Percentiles rank a stretch among this genome's conserved stretches.
phyloP scores from a whole-genome alignment of 1,140 invertebrate genomes.

The Periplaneta americana region DNA sequence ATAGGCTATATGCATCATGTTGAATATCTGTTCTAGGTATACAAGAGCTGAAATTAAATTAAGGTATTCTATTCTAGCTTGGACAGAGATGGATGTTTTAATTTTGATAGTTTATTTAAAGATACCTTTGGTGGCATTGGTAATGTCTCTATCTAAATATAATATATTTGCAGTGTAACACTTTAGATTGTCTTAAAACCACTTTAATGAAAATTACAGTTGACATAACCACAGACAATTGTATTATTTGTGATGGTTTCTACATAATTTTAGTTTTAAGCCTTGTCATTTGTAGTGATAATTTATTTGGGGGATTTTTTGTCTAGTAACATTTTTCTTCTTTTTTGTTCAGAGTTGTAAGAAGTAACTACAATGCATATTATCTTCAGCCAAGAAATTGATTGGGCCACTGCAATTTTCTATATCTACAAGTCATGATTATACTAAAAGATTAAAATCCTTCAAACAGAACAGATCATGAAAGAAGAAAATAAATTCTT shows the following conservation, averaged over 20 bases:
- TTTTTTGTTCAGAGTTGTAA: too few species aligned
- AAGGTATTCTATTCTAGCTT: background rate
- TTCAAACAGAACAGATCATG: background rate
- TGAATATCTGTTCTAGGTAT: too few species aligned
- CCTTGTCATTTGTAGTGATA: background rate
- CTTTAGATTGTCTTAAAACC: constrained; percentile 11
- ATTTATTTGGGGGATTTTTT: background rate
- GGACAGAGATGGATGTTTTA: background rate
- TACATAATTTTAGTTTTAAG: background rate
- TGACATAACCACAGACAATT: constrained; percentile 7
- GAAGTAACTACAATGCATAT: background rate
- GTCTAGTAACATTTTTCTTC: background rate
- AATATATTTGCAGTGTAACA: background rate
- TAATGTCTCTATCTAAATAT: background rate
- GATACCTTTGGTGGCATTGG: background rate
- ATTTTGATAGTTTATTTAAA: too few species aligned
- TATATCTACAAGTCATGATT: background rate
- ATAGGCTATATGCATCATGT: too few species aligned
- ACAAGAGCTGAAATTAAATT: too few species aligned
- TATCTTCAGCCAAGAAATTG: background rate
- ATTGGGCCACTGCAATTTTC: constrained; percentile 3
- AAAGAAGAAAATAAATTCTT: background rate
- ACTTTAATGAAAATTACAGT: constrained; percentile 16
- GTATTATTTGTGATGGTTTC: background rate
- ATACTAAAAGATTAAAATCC: background rate